Conservation (phyloP, 2,113 vertebrate species). For the Gobius niger region DNA sequence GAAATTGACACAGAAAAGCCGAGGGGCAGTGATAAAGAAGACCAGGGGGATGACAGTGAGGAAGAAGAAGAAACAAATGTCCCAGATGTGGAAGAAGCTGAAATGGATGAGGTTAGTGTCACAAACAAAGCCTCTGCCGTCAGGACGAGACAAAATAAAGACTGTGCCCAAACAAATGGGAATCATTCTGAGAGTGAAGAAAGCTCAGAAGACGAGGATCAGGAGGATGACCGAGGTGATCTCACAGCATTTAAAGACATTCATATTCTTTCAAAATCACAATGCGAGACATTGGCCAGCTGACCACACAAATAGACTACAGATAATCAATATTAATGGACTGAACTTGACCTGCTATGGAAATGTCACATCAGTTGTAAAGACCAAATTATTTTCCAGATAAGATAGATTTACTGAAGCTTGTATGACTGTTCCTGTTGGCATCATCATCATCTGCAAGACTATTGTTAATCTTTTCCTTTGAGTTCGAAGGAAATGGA, state of each 20-base stretch:
- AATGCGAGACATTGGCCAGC: slow-evolving; percentile 32
- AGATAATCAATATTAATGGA: neutral
- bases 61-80: slow-evolving; percentile 40
- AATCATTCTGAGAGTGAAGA: slow-evolving; percentile 45
- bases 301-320: slow-evolving; percentile 27
- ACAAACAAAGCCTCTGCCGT: slow-evolving; percentile 42
- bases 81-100: slow-evolving; percentile 15
- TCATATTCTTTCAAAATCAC: slow-evolving; percentile 29
- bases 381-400: too few species aligned
- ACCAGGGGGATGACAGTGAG: slow-evolving; percentile 20
- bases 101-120: slow-evolving; percentile 50
- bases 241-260: neutral
- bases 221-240: slow-evolving; percentile 18
- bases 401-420: neutral
- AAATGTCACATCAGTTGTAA: neutral
- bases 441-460: neutral
- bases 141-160: neutral
- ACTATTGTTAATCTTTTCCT: neutral
- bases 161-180: slow-evolving; percentile 25
- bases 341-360: neutral
- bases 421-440: neutral
- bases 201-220: slow-evolving; percentile 63
- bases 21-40: slow-evolving; percentile 11
- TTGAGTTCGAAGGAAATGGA: neutral
- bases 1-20: slow-evolving; percentile 47